Conservation (phyloP, 53 echinoderm and acorn worm species). For the Patiria pectinifera region DNA sequence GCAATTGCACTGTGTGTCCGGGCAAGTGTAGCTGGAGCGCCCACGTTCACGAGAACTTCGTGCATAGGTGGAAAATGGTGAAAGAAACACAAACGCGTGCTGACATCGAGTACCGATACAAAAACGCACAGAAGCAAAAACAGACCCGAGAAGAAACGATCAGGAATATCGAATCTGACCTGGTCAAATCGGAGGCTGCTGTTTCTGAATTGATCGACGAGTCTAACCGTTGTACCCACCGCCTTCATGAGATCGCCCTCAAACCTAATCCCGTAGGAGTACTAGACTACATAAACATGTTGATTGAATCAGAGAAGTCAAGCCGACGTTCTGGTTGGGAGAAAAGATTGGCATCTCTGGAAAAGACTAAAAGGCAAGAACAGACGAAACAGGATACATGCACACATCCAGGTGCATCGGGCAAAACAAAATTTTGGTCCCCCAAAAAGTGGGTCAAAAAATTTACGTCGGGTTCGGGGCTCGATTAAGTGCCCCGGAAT, state of each 20-base stretch:
- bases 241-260: constrained; percentile 72
- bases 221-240: constrained; percentile 30
- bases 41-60: constrained; percentile 64
- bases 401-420: no score
- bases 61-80: constrained; percentile 26
- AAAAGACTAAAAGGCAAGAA: constrained; percentile 49
- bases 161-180: constrained; percentile 40
- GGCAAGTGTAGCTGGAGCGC: constrained; percentile 55
- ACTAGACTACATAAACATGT: constrained; percentile 61
- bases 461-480: no score
- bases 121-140: constrained; percentile 43
- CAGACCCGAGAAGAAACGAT: constrained; percentile 56
- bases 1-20: constrained; percentile 39
- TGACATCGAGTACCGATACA: constrained; percentile 40
- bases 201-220: constrained; percentile 21
- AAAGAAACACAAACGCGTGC: constrained; percentile 14
- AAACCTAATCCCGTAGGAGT: constrained; percentile 53
- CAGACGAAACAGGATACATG: no score
- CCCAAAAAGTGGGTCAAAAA: no score
- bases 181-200: not conserved
- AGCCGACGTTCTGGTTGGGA: constrained; percentile 58
- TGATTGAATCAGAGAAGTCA: constrained; percentile 60
- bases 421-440: no score
- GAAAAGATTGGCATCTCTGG: constrained; percentile 15
- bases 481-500: no score